Conservation (phyloP, 2,888 invertebrate species). For the Oscheius sp. region DNA sequence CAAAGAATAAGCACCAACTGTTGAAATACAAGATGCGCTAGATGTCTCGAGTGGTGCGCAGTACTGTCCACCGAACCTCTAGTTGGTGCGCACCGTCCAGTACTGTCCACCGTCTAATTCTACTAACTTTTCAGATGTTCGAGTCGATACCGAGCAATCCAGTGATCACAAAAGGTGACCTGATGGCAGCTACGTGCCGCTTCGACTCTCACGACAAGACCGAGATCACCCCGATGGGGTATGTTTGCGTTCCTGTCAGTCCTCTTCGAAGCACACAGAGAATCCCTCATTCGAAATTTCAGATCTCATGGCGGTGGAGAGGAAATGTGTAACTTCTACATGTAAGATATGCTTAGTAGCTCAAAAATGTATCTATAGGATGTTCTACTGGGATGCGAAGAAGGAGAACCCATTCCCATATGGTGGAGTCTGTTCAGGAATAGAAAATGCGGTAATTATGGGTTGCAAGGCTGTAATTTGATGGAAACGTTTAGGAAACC, state of each 20-base stretch:
- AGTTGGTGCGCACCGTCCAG: too few species aligned
- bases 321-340: constrained; percentile 78
- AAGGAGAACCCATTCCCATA: constrained; percentile 72
- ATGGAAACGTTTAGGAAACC: constrained; percentile 18
- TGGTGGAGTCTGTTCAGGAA: constrained; percentile 60
- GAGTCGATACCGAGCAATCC: constrained; percentile 75
- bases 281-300: constrained; percentile 2
- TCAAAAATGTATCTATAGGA: constrained; percentile 52
- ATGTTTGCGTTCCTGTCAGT: constrained; percentile 44
- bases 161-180: constrained; percentile 76
- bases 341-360: background rate
- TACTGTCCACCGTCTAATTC: too few species aligned
- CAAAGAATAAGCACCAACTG: too few species aligned
- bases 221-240: constrained; percentile 76
- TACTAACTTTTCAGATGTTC: constrained; percentile 75
- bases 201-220: constrained; percentile 76
- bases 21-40: too few species aligned
- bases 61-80: too few species aligned
- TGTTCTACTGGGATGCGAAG: constrained; percentile 76
- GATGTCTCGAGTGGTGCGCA: too few species aligned
- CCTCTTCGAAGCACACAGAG: background rate
- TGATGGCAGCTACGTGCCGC: constrained; percentile 77
- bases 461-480: background rate
- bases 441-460: constrained; percentile 10
- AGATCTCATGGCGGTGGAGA: background rate